Evolutionary conservation across 2,888 invertebrate genomes (phyloP).

Genomic region (Plagiodera versicolora): DNA sequence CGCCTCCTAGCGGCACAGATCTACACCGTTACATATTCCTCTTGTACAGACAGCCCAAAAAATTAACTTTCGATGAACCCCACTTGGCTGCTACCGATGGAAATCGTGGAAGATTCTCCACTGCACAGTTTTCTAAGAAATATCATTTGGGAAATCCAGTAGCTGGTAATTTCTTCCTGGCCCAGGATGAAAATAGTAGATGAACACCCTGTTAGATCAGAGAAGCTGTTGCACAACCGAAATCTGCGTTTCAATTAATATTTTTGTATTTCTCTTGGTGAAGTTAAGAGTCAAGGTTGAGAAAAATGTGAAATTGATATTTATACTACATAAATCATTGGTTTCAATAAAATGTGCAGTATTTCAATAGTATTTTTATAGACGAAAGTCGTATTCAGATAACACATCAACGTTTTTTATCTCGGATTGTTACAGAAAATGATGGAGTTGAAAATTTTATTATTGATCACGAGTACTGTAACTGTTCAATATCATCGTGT

Average conservation of each 20-base stretch:
- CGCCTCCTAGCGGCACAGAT: constrained; percentile 73
- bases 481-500: too few species aligned
- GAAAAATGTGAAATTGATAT: background rate
- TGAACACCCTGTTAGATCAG: background rate
- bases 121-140: constrained; percentile 60
- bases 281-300: background rate
- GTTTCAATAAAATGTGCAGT: too few species aligned
- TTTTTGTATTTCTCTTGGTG: background rate
- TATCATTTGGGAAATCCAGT: constrained; percentile 62
- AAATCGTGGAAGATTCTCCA: constrained; percentile 62
- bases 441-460: too few species aligned
- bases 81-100: constrained; percentile 58
- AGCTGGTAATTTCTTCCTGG: constrained; percentile 65
- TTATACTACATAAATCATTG: too few species aligned
- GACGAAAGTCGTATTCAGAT: too few species aligned
- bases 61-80: constrained; percentile 49
- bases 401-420: too few species aligned
- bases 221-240: background rate
- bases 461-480: too few species aligned
- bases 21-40: constrained; percentile 74
- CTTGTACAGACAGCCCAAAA: constrained; percentile 67
- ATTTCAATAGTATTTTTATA: too few species aligned
- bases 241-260: background rate
- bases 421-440: too few species aligned
- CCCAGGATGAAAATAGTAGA: constrained; percentile 36